Base-by-base conservation (phyloP, 2,113 vertebrate genomes). In the Cygnus buccinator region DNA sequence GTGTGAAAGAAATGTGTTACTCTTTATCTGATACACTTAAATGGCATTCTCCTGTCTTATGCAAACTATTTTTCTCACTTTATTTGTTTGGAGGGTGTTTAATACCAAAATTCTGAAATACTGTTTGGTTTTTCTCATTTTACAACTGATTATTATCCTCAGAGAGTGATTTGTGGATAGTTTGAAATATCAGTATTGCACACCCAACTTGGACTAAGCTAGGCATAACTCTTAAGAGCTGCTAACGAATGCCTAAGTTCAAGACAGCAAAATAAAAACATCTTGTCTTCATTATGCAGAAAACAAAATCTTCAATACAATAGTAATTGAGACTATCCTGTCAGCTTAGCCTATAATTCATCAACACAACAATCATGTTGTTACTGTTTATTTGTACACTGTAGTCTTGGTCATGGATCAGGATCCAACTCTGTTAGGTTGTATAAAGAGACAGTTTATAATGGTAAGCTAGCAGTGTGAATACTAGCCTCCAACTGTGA, bases 81-180 rank as follows among this genome's bases (percentile, higher is more conserved):
- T 89, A 13, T 87, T 94, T 65, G 11, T 29, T 57, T 75, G 50
- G 46, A 68, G 35, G 10, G 14, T 92, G 19, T 89, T 93, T 95
- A 90, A 95, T 89, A 73, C 9, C n/a, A 72, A 87, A 84, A 82
- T 43, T 91, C 68, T 95, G 73, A 94, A 93, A 79, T 83, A 65
- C 9, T 58, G 11, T 89, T 90, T 68, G 35, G 59, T 84, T 89
- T 6, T 95, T 97, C 78, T 77, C 48, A 68, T 58, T 97, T 89
- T 94, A 71, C 50, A 77, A 29, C 11, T 81, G 68, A 83, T 44
- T 59, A 44, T 87, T 95, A 52, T 76, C 67, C 17, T 85, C 37
- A 74, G 10, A 25, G 43, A 76, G 18, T 74, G 80, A 84, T 92
- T 76, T 83, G 73, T 79, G 87, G 71, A 35, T 71, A 87, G 46